Evolutionary conservation across 2,797 vertebrate species (phyloP).

Genomic region (Bovichtus diacanthus): DNA sequence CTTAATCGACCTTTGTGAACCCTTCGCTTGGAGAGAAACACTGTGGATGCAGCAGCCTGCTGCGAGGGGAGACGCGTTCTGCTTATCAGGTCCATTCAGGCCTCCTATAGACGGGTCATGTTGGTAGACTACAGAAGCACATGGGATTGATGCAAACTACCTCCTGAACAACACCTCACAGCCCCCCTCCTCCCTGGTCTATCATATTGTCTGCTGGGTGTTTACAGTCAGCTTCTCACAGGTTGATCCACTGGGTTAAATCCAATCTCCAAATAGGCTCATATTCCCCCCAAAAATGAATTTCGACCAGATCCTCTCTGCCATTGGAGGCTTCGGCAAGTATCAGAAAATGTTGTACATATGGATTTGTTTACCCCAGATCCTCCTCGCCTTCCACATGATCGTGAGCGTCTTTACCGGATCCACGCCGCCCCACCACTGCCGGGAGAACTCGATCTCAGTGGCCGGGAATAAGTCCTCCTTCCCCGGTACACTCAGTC

Average conservation of each 20-base stretch:
- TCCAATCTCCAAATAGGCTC: neutral
- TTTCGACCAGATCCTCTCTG: constrained; percentile 82
- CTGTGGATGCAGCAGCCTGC: neutral
- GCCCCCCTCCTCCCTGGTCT: neutral
- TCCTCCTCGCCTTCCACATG: constrained; percentile 84
- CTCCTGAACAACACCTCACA: constrained; percentile 3
- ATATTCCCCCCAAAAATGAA: constrained; percentile 67
- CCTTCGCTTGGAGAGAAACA: neutral
- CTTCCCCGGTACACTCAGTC: neutral
- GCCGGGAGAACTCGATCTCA: constrained; percentile 48
- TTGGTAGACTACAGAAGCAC: neutral
- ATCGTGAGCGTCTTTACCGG: constrained; percentile 84
- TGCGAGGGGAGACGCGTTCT: neutral
- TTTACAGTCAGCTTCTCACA: neutral
- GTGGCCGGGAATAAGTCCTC: constrained; percentile 30
- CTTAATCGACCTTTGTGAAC: neutral
- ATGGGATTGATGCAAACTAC: constrained; percentile 1
- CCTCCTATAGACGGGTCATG: neutral
- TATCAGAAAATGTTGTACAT: constrained; percentile 84
- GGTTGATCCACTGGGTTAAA: neutral
- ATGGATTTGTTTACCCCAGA: constrained; percentile 85
- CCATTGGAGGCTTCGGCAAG: constrained; percentile 80
- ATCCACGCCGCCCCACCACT: constrained; percentile 76
- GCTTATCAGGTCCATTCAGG: neutral
- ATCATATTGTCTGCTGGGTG: neutral